A percentile compares a stretch with the other conserved stretches of the same genome.
Conservation (phyloP, 2,797 vertebrate species). For the Selene dorsalis region DNA sequence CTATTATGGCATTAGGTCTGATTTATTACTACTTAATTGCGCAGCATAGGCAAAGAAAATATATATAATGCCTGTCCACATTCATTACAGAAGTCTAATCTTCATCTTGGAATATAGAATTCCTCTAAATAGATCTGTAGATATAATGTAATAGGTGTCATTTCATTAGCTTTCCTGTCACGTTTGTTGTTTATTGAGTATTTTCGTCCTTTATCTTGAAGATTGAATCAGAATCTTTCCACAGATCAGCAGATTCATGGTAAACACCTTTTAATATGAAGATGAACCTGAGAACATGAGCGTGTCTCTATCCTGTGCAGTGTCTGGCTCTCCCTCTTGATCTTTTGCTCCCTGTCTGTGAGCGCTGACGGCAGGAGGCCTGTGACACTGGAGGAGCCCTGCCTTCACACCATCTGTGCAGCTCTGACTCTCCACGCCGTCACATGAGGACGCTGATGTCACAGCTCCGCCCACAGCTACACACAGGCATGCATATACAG, state of each 20-base stretch:
- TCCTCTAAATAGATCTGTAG: not conserved
- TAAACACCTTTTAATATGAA: not conserved
- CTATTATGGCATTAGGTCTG: no score
- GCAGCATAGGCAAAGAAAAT: no score
- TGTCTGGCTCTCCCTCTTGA: constrained; percentile 64
- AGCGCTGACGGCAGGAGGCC: constrained; percentile 42
- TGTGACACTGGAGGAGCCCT: constrained; percentile 62
- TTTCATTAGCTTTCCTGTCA: not conserved
- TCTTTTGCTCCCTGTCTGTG: constrained; percentile 62
- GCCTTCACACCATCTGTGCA: constrained; percentile 76
- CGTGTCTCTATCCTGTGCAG: constrained; percentile 2
- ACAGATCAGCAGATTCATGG: no score
- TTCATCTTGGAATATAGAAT: not conserved
- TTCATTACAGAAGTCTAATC: not conserved
- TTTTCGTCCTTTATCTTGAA: not conserved
- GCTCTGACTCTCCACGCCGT: constrained; percentile 46
- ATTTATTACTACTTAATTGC: no score
- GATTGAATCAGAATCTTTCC: not conserved
- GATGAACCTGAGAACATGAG: not conserved
- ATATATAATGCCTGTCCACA: not conserved
- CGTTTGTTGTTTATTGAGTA: not conserved
- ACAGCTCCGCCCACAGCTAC: constrained; percentile 25
- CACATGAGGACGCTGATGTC: constrained; percentile 48
- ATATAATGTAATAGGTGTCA: no score
- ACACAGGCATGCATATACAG: constrained; percentile 7